Conservation (phyloP, 2,888 invertebrate species). For the Venustoraphidia nigricollis region DNA sequence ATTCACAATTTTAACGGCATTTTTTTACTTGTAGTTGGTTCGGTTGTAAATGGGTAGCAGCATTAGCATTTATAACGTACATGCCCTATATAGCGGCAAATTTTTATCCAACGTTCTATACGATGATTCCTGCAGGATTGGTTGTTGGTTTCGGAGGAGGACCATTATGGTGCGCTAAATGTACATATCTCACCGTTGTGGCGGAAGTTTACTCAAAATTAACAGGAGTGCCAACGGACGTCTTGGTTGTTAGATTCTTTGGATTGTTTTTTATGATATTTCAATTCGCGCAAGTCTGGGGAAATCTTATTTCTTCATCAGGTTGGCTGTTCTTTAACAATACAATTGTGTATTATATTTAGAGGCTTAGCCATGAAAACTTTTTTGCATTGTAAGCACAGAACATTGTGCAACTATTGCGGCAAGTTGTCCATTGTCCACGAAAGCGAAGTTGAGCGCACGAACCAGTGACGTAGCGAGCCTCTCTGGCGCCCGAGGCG, state of each 20-base stretch:
- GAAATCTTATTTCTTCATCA: conserved; percentile 47
- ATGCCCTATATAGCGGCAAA: conserved; percentile 54
- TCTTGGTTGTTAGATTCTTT: conserved; percentile 47
- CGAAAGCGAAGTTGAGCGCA: too few relatives aligned
- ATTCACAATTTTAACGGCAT: conserved; percentile 18
- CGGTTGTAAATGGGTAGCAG: conserved; percentile 53
- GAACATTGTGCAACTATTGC: too few relatives aligned
- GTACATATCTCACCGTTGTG: conserved; percentile 51
- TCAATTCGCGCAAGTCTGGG: conserved; percentile 53
- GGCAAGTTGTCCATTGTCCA: too few relatives aligned
- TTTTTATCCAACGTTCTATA: conserved; percentile 44
- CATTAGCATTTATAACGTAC: conserved; percentile 45
- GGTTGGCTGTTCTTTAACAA: conserved; percentile 25
- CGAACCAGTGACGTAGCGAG: too few relatives aligned
- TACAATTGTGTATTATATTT: too few relatives aligned
- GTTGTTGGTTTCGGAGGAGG: conserved; percentile 48
- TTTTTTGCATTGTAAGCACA: too few relatives aligned
- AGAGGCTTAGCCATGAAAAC: too few relatives aligned
- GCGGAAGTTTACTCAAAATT: conserved; percentile 42
- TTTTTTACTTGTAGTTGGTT: conserved; percentile 33
- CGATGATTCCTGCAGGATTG: conserved; percentile 44
- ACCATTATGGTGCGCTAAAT: conserved; percentile 56
- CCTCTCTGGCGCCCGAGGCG: too few relatives aligned
- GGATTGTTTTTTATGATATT: conserved; percentile 62
- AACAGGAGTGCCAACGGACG: conserved; percentile 35